phyloP scores from a whole-genome alignment of 92 coral and sea anemone genomes.

The Virgularia gustaviana region DNA sequence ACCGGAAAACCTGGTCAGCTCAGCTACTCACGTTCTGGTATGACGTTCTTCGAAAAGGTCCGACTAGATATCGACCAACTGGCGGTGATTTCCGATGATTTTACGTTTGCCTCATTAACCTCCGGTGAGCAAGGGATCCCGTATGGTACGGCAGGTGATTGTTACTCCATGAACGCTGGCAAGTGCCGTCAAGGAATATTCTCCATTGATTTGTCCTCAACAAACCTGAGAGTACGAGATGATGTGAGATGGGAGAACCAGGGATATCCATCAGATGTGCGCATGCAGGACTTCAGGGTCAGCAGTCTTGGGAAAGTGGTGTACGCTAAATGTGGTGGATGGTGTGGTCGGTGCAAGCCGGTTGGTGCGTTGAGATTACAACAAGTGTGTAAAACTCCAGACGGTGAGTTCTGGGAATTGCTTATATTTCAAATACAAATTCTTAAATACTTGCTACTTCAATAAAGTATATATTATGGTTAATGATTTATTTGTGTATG shows the following conservation, averaged over 20 bases:
- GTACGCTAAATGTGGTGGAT: conserved; percentile 93
- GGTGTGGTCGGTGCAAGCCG: conserved; percentile 90
- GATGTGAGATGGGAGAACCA: conserved; percentile 76
- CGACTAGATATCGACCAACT: conserved; percentile 65
- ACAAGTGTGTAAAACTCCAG: conserved; percentile 70
- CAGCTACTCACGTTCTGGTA: conserved; percentile 69
- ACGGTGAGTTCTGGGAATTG: conserved; percentile 73
- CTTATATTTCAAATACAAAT: too few species aligned
- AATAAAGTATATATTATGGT: neutral
- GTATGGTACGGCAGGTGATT: conserved; percentile 97
- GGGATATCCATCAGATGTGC: conserved; percentile 71
- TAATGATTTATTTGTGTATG: too few species aligned
- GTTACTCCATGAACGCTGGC: conserved; percentile 80
- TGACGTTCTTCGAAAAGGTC: conserved; percentile 68
- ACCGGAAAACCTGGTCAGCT: conserved; percentile 62
- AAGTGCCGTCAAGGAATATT: conserved; percentile 85
- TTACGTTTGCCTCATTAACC: conserved; percentile 53
- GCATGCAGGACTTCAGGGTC: conserved; percentile 69
- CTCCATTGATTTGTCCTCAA: conserved; percentile 79
- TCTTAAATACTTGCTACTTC: too few species aligned
- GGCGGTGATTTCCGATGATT: conserved; percentile 63
- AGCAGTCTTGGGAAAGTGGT: conserved; percentile 55
- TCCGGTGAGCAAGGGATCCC: conserved; percentile 57
- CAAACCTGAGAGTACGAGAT: conserved; percentile 63
- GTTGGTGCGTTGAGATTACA: conserved; percentile 64